A percentile compares a stretch with the other conserved stretches of the same genome.
phyloP scores from a whole-genome alignment of 2,797 vertebrate genomes.

The Oryzias sinensis region DNA sequence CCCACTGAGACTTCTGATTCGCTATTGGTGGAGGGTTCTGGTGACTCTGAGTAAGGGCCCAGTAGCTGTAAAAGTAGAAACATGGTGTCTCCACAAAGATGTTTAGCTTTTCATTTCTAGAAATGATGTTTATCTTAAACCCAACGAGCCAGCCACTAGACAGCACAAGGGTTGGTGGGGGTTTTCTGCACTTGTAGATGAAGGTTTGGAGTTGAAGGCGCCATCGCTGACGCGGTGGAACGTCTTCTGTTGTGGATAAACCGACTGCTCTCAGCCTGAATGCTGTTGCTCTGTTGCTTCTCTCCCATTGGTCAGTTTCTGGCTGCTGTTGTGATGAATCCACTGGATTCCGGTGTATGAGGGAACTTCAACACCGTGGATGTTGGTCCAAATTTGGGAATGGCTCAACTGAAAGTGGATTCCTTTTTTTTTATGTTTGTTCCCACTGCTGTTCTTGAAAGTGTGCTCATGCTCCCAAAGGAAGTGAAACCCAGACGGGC shows the following conservation, averaged over 20 bases:
- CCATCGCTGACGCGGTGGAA: neutral
- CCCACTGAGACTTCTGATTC: constrained; percentile 88
- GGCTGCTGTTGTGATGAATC: neutral
- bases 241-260: neutral
- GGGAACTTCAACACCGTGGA: neutral
- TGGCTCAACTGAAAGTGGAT: neutral
- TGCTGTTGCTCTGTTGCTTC: too few relatives aligned
- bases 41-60: constrained; percentile 90
- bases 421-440: neutral
- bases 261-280: neutral
- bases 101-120: neutral
- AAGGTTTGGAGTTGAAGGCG: constrained; percentile 9
- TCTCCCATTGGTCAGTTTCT: too few relatives aligned
- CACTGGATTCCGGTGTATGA: neutral
- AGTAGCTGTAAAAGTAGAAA: constrained; percentile 51
- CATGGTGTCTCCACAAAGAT: neutral
- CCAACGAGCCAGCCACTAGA: neutral
- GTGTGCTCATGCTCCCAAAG: too few relatives aligned
- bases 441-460: neutral
- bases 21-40: constrained; percentile 88
- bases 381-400: neutral
- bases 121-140: constrained; percentile 4
- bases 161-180: neutral
- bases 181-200: neutral
- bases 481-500: too few relatives aligned